Percentiles rank a stretch among this genome's conserved stretches.
phyloP scores from a whole-genome alignment of 2,113 vertebrate genomes.

The Pleuronectes platessa region DNA sequence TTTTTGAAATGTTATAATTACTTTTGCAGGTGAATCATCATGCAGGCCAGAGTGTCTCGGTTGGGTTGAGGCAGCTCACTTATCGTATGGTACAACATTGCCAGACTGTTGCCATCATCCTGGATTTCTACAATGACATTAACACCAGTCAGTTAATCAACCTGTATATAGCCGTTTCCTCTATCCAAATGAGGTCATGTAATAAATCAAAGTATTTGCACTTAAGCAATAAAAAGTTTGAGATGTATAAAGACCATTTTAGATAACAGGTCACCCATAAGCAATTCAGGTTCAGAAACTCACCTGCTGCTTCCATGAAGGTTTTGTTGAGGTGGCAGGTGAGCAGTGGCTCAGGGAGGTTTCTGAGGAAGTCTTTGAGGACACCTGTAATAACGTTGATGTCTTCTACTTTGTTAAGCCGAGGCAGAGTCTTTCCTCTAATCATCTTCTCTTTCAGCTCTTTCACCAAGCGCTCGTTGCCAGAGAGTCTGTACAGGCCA shows the following conservation, averaged over 20 bases:
- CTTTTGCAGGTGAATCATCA: slow-evolving; percentile 94
- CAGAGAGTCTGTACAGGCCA: slow-evolving; percentile 91
- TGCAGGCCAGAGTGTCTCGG: slow-evolving; percentile 92
- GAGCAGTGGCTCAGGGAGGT: slow-evolving; percentile 91
- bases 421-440: slow-evolving; percentile 84
- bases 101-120: slow-evolving; percentile 91
- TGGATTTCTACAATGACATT: slow-evolving; percentile 83
- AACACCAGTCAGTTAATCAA: not conserved
- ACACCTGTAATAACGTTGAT: slow-evolving; percentile 89
- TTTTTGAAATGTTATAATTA: slow-evolving; percentile 55
- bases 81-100: slow-evolving; percentile 88
- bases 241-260: not conserved
- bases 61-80: slow-evolving; percentile 91
- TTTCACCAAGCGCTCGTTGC: slow-evolving; percentile 89
- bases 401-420: slow-evolving; percentile 90
- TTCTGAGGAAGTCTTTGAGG: slow-evolving; percentile 92
- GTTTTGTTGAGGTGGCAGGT: slow-evolving; percentile 89
- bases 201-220: not conserved
- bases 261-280: not conserved
- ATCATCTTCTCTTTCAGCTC: slow-evolving; percentile 92
- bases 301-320: slow-evolving; percentile 93
- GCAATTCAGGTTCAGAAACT: slow-evolving; percentile 33
- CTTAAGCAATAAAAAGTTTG: slow-evolving; percentile 11
- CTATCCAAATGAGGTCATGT: not conserved
- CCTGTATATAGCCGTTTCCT: not conserved